Evolutionary conservation across 1,140 invertebrate species (phyloP), one percentile per base, ranked within the genome.

Genomic region (Zaprionus capensis): DNA sequence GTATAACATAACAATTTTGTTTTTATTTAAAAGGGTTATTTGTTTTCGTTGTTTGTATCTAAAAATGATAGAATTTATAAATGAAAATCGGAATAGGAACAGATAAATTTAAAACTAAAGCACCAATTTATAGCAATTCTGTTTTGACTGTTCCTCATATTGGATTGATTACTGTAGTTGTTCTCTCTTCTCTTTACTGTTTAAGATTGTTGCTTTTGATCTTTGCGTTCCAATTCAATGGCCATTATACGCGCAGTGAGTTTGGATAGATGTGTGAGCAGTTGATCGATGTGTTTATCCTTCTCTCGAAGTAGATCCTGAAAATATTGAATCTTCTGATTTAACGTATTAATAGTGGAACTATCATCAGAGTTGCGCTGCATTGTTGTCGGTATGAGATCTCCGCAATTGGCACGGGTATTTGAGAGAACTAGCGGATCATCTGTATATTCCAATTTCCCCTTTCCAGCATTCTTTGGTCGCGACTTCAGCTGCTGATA

Each of bases 211-310:
- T 41, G 5, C 1, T 31, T 5, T n/a, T 49, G 49, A 38, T 55
- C 36, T 12, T 20, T 49, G 9, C 57, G 59, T 31, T 22, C 44
- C 3, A 62, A 36, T 41, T 46, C 46, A 63, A 70, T 78, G 15
- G 63, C 58, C 12, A 84, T 65, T 22, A 86, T 82, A 59, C 83
- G 83, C 51, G 75, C 71, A 41, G 81, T 80, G 20, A 92, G 26
- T 53, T 70, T 84, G 1, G 58, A 53, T 49, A 92, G 26, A 68
- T 88, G 86, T 1, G 67, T 63, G 15, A 74, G 59, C 6, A 95
- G 87, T 67, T 95, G 94, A 0, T 92, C 87, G 46, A 95, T 95
- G 31, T 93, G 93, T 64, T 94, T 93, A 31, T 95, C 93, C 88
- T 95, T 95, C 0, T 94, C 78, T 44, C 87, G 87, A 6, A 95